Base-by-base conservation (phyloP, 2,113 vertebrate genomes). In the Monarcha castaneiventris region DNA sequence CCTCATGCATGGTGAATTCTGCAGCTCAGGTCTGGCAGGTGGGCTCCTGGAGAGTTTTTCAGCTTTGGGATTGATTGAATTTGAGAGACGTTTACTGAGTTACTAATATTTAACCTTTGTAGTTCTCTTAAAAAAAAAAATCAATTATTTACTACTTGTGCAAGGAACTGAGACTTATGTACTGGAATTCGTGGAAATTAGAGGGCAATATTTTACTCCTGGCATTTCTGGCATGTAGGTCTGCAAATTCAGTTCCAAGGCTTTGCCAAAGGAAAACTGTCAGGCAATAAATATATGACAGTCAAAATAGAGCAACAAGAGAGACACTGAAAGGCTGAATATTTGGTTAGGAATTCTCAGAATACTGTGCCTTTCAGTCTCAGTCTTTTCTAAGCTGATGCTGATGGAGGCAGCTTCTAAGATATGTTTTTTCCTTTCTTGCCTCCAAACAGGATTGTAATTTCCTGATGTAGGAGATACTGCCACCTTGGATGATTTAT, bases 121-220 rank as follows among this genome's bases (percentile, higher is more conserved):
- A 55, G 26, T 84, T 80, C 13, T 92, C 26, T 79, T 41, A 0
- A 0, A 82, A 59, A 77, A 48, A 39, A 74, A 51, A 10, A 30
- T 30, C 41, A 92, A 67, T 92, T n/a, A 87, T 92, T 89, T 92
- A 87, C 77, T 87, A 5, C 44, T 76, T 94, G 43, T 87, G 52
- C 52, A 86, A 63, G 55, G 67, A 92, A 64, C 52, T 67, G 86
- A 84, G 73, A 75, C 51, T 75, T 91, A 13, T 39, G 7, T 64
- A 33, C 62, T 84, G 69, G 69, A 87, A 93, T 87, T 82, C 1
- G 1, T 87, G 87, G 49, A 89, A 94, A 87, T 79, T 48, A 27
- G 64, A 74, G 37, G 63, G 43, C 30, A 84, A 41, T 82, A 46
- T 87, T 94, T 95, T 82, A 72, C 74, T 80, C n/a, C 20, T 90